phyloP scores from a whole-genome alignment of 2,113 vertebrate species.

The Aplodontia rufa region DNA sequence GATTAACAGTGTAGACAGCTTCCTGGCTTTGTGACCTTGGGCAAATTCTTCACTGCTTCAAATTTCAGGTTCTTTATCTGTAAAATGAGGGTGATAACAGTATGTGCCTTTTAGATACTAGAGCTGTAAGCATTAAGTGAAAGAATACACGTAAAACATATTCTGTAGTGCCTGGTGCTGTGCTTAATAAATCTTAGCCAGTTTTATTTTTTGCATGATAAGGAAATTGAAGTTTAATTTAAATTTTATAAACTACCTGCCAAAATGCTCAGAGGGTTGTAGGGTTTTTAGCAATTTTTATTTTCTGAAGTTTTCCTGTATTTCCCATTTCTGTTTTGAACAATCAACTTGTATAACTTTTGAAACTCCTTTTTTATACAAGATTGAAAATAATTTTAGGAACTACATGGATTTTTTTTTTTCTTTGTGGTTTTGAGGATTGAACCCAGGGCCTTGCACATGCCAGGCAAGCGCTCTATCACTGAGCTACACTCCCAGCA shows the following conservation, averaged over 20 bases:
- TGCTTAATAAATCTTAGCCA: conserved; percentile 19
- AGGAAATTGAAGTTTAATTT: neutral
- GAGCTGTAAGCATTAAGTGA: neutral
- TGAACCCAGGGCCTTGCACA: neutral
- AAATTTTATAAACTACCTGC: conserved; percentile 22
- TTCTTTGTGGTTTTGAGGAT: neutral
- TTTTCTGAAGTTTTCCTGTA: neutral
- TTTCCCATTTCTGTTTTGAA: neutral
- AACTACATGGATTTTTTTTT: neutral
- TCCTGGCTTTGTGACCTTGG: neutral
- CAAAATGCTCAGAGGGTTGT: neutral
- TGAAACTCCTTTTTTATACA: neutral
- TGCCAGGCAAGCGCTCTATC: too few species aligned
- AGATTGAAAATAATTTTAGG: conserved; percentile 6
- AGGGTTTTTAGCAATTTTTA: neutral
- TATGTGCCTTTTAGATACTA: neutral
- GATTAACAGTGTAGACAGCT: neutral
- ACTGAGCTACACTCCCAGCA: neutral
- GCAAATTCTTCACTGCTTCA: neutral
- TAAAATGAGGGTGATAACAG: neutral
- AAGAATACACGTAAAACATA: neutral
- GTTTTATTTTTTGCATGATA: conserved; percentile 18
- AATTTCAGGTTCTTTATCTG: neutral
- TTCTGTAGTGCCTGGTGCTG: neutral
- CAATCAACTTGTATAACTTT: neutral